Conservation (phyloP, 2,797 vertebrate genomes). For the Balearica regulorum region DNA sequence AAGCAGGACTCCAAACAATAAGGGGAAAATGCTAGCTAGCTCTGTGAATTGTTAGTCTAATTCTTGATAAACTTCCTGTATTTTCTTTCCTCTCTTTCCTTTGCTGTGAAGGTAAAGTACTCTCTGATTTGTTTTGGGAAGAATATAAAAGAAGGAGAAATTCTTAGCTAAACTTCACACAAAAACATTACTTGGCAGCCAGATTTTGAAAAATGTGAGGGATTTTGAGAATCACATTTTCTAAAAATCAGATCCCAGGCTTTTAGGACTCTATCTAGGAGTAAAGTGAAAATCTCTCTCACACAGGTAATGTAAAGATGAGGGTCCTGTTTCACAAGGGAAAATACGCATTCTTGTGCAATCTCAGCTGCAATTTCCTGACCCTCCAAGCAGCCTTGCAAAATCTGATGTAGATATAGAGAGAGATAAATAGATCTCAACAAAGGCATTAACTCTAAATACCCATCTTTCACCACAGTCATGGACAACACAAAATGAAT, state of each 20-base stretch:
- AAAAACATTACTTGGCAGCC: not conserved
- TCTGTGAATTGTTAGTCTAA: not conserved
- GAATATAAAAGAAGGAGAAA: not conserved
- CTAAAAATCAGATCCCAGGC: not conserved
- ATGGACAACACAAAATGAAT: not conserved
- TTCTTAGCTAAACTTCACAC: not conserved
- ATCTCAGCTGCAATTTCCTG: not conserved
- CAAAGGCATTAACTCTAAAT: not conserved
- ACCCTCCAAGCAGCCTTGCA: not conserved
- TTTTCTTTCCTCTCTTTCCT: not conserved
- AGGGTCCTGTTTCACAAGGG: not conserved
- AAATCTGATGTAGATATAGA: not conserved
- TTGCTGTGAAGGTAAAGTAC: not conserved
- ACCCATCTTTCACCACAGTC: not conserved
- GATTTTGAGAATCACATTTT: not conserved
- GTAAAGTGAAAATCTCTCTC: not conserved
- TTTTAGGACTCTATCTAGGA: not conserved
- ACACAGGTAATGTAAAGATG: not conserved
- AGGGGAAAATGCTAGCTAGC: not conserved
- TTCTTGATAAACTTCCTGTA: not conserved
- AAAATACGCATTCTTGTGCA: not conserved
- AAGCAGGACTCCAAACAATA: not conserved
- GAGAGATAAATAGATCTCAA: not conserved
- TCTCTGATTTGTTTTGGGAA: not conserved
- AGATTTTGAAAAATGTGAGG: not conserved